Evolutionary conservation across 1,140 invertebrate genomes (phyloP).

Genomic region (Halictus rubicundus): DNA sequence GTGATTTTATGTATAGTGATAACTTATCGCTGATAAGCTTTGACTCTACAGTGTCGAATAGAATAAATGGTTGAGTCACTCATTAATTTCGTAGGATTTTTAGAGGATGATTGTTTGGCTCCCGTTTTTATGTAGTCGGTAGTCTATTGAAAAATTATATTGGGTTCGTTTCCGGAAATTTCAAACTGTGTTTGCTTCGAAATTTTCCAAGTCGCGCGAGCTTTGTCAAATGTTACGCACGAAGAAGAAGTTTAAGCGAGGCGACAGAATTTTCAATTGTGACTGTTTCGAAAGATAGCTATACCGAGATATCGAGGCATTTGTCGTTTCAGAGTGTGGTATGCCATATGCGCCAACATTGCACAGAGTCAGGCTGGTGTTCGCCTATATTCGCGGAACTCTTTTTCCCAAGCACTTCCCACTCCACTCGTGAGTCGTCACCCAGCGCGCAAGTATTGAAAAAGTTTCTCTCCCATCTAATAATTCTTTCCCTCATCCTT

Average conservation of each 20-base stretch:
- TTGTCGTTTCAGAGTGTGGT: neutral
- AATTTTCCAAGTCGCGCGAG: too few species aligned
- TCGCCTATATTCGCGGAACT: neutral
- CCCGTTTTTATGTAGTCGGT: too few species aligned
- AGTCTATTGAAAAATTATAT: too few species aligned
- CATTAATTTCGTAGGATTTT: too few species aligned
- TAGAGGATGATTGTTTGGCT: too few species aligned
- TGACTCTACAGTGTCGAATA: too few species aligned
- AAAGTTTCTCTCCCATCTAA: conserved; percentile 48
- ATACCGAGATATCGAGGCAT: neutral
- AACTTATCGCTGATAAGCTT: too few species aligned
- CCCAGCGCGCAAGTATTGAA: conserved; percentile 29
- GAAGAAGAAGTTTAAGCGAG: neutral
- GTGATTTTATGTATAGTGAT: too few species aligned
- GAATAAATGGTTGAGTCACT: too few species aligned
- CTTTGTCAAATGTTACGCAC: too few species aligned
- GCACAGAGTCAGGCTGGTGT: neutral
- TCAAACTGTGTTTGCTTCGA: too few species aligned
- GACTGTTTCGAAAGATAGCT: neutral
- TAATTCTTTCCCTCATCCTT: conserved; percentile 4
- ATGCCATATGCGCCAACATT: conserved; percentile 1
- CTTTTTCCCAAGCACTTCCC: conserved; percentile 9
- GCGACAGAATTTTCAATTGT: neutral
- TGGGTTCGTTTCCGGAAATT: too few species aligned
- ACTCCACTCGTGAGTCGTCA: conserved; percentile 7